Conservation (phyloP, 2,113 vertebrate genomes). For the Odontesthes bonariensis region DNA sequence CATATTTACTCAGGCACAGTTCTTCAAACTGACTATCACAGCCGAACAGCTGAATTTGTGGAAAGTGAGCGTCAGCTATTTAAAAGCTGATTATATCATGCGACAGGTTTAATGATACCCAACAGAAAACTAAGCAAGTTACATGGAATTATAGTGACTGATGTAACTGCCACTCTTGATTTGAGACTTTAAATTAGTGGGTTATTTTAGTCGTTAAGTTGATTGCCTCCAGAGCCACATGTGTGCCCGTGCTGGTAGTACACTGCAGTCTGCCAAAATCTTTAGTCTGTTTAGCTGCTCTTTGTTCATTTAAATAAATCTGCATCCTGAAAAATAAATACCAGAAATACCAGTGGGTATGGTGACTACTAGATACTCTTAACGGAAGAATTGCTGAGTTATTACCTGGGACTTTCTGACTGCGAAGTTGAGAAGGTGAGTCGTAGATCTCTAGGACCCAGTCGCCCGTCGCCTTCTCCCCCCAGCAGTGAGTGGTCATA, state of each 20-base stretch:
- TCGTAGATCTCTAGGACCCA: conserved; percentile 98
- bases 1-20: neutral
- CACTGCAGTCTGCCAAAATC: neutral
- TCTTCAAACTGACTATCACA: neutral
- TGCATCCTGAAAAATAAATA: neutral
- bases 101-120: too few relatives aligned
- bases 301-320: neutral
- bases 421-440: conserved; percentile 95
- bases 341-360: neutral
- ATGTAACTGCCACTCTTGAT: too few relatives aligned
- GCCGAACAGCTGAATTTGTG: neutral
- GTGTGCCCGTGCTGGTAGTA: conserved; percentile 10
- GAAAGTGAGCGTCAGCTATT: too few relatives aligned
- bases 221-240: conserved; percentile 17
- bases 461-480: conserved; percentile 95
- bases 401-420: conserved; percentile 96
- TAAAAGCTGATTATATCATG: too few relatives aligned
- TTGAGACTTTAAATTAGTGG: conserved; percentile 17
- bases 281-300: neutral
- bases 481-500: conserved; percentile 99
- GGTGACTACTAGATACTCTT: neutral
- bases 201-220: conserved; percentile 20
- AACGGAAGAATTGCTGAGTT: neutral
- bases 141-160: too few relatives aligned
- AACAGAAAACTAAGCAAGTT: too few relatives aligned